Base-by-base conservation (phyloP, 2,797 vertebrate genomes). In the Cirrhinus molitorella region DNA sequence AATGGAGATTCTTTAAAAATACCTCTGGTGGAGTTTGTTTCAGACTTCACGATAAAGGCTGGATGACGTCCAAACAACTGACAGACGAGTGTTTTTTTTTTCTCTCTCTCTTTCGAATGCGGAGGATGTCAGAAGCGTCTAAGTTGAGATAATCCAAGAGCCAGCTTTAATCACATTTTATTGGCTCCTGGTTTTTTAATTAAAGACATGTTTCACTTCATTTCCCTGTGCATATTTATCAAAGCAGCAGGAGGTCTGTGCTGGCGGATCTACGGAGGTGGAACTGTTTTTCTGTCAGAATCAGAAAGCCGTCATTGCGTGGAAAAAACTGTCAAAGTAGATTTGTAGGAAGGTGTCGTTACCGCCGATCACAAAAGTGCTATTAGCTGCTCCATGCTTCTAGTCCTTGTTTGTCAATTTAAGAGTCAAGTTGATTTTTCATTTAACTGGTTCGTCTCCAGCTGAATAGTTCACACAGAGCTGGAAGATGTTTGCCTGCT, bases 191-290 rank as follows among this genome's bases (percentile, higher is more conserved):
- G 90, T 93, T 92, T 94, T 94, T 95, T 94, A 94, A 94, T 95
- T 94, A 94, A 95, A 93, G 93, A 91, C 92, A 86, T 91, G 92
- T 94, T 94, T 95, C 92, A 93, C 91, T 93, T 94, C 91, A 93
- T 93, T 95, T 94, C 93, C 92, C 93, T 94, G 90, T 89, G 90
- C 92, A 94, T 95, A 94, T 95, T 95, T 94, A 94, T 93, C 89
- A 87, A 94, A 88, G 88, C 93, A 88, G 92, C 92, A 92, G 93
- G 92, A 92, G 84, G 86, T 78, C 89, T 14, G 89, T 82, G 89
- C 89, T 25, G 53, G 53, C 21, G 1, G 53, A 55, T 55, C 53
- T 55, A 3, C 8, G 53, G 21, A 55, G 53, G 4, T 23, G 59
- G 13, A 61, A 16, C 25, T 14, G 59, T 31, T 31, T 7, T 16